Evolutionary conservation across 2,113 vertebrate species (phyloP).

Genomic region (Conger conger): DNA sequence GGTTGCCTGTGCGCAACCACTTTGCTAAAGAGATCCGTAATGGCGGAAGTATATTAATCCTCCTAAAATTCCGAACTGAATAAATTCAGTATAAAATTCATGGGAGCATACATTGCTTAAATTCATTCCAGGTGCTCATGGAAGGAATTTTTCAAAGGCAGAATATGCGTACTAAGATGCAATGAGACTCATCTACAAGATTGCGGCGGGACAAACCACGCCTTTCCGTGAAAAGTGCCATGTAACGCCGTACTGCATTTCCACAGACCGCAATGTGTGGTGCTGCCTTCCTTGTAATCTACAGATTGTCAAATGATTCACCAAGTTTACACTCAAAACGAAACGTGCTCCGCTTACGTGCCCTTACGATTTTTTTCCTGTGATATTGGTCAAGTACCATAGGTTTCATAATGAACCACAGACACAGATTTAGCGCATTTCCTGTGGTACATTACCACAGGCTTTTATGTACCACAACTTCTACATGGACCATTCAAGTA

Average conservation of each 20-base stretch:
- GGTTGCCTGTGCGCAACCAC: neutral
- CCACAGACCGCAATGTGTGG: too few relatives aligned
- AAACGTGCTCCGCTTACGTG: too few relatives aligned
- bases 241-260: neutral
- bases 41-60: constrained; percentile 5
- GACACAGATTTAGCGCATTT: too few relatives aligned
- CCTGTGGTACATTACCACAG: too few relatives aligned
- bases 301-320: too few relatives aligned
- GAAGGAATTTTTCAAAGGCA: neutral
- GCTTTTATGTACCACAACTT: too few relatives aligned
- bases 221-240: neutral
- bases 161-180: neutral
- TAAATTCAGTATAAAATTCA: neutral
- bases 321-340: too few relatives aligned
- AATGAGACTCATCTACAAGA: neutral
- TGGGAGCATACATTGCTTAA: neutral
- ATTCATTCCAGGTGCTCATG: neutral
- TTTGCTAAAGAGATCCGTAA: constrained; percentile 3
- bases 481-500: too few relatives aligned
- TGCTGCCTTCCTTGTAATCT: too few relatives aligned
- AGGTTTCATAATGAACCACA: too few relatives aligned
- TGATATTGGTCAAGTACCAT: too few relatives aligned
- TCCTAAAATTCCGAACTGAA: neutral
- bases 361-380: too few relatives aligned
- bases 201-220: neutral